Percentiles rank a stretch among this genome's conserved stretches.
Evolutionary conservation across 2,113 vertebrate species (phyloP).

Genomic region (Istiophorus platypterus): DNA sequence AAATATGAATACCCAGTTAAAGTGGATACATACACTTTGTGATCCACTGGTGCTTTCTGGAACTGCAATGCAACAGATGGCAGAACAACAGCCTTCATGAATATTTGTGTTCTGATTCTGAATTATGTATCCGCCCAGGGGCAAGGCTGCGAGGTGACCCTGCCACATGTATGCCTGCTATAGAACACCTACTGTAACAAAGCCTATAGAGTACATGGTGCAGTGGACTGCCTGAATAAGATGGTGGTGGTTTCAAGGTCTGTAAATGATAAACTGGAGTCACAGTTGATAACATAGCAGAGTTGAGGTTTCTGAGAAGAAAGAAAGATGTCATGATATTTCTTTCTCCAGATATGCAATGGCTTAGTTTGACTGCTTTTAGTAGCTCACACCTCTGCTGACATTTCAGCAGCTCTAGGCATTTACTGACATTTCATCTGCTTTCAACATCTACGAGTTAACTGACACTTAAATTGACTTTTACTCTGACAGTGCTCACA

Average conservation of each 20-base stretch:
- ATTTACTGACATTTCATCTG: background rate
- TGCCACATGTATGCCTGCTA: background rate
- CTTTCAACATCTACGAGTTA: background rate
- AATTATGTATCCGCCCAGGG: conserved; percentile 46
- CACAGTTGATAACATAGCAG: background rate
- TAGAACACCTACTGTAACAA: background rate
- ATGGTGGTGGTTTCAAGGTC: background rate
- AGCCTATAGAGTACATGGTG: background rate
- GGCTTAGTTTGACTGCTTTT: too few relatives aligned
- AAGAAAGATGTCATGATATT: background rate
- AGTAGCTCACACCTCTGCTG: background rate
- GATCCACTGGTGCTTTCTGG: background rate
- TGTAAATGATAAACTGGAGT: background rate
- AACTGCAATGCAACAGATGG: background rate
- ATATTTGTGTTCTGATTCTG: conserved; percentile 45
- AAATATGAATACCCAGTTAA: background rate
- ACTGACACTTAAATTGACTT: background rate
- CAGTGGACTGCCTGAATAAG: background rate
- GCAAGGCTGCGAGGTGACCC: conserved; percentile 36
- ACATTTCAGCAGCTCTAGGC: background rate
- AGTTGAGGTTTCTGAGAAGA: background rate
- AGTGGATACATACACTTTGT: background rate
- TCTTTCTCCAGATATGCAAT: background rate
- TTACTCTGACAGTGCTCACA: background rate
- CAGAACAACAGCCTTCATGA: conserved; percentile 43